Evolutionary conservation across 2,113 vertebrate species (phyloP).

Genomic region (Oreotrochilus melanogaster): DNA sequence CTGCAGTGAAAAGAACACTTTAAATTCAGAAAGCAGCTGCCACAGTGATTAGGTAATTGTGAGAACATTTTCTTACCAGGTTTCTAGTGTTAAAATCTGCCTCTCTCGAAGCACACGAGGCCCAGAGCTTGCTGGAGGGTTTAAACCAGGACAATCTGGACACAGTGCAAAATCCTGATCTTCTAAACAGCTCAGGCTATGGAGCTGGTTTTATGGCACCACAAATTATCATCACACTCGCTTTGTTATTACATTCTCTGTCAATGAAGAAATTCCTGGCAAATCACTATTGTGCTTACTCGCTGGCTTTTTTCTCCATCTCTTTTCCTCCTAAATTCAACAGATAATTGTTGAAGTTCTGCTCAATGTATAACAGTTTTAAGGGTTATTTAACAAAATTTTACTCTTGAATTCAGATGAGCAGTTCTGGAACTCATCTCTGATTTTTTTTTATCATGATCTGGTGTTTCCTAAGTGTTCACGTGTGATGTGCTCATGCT

Average conservation of each 20-base stretch:
- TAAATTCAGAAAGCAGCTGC: background rate
- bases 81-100: background rate
- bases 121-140: background rate
- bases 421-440: background rate
- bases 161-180: background rate
- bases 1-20: background rate
- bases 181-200: background rate
- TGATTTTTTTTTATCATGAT: conserved; percentile 21
- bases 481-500: background rate
- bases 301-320: background rate
- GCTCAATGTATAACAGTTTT: conserved; percentile 27
- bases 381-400: conserved; percentile 49
- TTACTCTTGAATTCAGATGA: conserved; percentile 39
- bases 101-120: background rate
- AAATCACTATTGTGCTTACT: background rate
- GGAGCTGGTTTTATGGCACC: background rate
- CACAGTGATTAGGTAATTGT: background rate
- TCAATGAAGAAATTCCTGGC: background rate
- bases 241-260: background rate
- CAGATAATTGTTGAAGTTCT: background rate
- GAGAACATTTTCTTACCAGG: background rate
- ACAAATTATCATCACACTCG: background rate
- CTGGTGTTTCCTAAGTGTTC: conserved; percentile 24
- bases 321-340: conserved; percentile 16
- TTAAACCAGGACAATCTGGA: background rate